Percentiles rank a stretch among this genome's conserved stretches.
These are phyloP conservation scores for Anoplopoma fimbria DNA, from an alignment of 2,113 vertebrate species.

Conservation along the genomic window DNA sequence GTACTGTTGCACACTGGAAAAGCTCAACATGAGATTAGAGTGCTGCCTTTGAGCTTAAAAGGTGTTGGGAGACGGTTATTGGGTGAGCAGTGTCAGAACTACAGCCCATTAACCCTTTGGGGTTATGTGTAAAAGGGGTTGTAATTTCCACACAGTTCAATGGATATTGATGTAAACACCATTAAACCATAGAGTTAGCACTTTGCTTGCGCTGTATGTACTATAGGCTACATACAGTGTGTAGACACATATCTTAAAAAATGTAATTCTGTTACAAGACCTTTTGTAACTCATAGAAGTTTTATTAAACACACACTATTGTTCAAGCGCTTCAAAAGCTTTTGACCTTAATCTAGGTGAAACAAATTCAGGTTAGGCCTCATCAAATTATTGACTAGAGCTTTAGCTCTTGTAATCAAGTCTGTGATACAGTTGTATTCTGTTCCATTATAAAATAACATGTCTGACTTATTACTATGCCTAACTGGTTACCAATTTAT, in stretches of 20 bases:
- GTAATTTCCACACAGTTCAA: background rate
- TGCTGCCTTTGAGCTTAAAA: conserved; percentile 14
- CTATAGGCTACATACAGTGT: background rate
- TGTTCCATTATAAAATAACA: background rate
- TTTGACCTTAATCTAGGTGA: background rate
- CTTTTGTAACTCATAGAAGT: background rate
- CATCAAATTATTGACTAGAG: background rate
- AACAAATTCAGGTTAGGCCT: background rate
- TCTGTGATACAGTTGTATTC: background rate
- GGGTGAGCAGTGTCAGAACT: conserved; percentile 4
- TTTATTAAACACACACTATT: background rate
- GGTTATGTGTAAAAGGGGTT: background rate
- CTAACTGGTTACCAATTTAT: background rate
- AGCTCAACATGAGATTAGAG: background rate
- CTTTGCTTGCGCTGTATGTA: background rate
- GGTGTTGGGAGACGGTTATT: conserved; percentile 21
- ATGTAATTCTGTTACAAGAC: background rate
- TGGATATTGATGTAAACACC: conserved; percentile 26
- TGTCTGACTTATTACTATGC: background rate
- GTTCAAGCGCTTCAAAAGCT: background rate
- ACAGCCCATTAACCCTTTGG: background rate
- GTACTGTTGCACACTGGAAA: background rate
- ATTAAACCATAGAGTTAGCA: background rate
- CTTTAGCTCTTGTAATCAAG: background rate
- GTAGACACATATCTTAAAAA: background rate